These are phyloP conservation scores for Leptodactylus fuscus DNA, from an alignment of 2,113 vertebrate species.

Conservation along the genomic window DNA sequence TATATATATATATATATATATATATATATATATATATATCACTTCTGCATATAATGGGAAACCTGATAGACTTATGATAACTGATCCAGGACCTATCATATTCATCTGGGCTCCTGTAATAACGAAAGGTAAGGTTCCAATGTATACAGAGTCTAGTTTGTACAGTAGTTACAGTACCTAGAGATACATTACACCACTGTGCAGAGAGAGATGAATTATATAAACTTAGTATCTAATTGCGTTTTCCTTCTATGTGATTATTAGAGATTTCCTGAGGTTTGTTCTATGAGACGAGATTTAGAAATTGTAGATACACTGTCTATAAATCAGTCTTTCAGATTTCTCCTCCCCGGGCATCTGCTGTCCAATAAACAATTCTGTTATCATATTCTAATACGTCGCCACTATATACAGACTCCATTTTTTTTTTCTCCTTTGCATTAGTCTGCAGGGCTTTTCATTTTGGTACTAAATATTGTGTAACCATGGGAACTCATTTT, in stretches of 20 bases:
- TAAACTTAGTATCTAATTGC: background rate
- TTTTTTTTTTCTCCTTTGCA: background rate
- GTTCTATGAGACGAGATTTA: background rate
- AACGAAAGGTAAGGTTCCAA: no score
- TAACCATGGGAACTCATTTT: constrained; percentile 45
- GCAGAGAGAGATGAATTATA: background rate
- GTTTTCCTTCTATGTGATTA: background rate
- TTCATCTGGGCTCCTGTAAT: background rate
- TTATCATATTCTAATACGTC: background rate
- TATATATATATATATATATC: no score
- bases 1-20: no score
- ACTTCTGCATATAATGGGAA: no score
- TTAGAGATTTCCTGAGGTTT: no score
- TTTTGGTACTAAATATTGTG: constrained; percentile 32
- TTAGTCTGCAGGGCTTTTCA: constrained; percentile 31
- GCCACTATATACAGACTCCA: background rate
- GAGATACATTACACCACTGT: no score
- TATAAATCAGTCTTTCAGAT: background rate
- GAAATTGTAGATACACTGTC: background rate
- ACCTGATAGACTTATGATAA: background rate
- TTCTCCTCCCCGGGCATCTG: constrained; percentile 14
- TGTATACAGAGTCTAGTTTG: no score
- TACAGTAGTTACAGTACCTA: no score
- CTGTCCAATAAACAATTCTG: constrained; percentile 20
- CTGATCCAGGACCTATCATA: background rate